phyloP scores from a whole-genome alignment of 53 echinoderm and acorn worm genomes.

The Antedon mediterranea region DNA sequence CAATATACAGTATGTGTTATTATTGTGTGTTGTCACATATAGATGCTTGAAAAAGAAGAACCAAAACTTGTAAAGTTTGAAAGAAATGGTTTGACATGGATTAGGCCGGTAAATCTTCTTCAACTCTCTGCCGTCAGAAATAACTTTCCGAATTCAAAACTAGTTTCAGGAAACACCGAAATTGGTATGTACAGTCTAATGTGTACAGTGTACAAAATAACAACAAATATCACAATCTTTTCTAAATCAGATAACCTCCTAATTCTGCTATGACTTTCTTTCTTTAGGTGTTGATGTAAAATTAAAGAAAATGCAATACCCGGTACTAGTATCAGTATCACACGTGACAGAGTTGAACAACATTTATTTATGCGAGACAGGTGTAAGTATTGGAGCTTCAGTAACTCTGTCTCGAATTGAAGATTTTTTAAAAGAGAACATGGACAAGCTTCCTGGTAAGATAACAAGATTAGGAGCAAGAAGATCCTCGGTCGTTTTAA shows the following conservation, averaged over 20 bases:
- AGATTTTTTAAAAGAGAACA: constrained; percentile 18
- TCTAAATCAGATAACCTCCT: too few species aligned
- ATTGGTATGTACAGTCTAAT: constrained; percentile 64
- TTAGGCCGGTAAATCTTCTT: constrained; percentile 46
- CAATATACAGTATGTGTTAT: too few species aligned
- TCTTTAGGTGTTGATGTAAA: constrained; percentile 59
- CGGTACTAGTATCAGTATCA: constrained; percentile 29
- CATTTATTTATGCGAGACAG: constrained; percentile 18
- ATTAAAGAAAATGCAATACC: constrained; percentile 49
- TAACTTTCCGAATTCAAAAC: constrained; percentile 50
- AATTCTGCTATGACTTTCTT: too few species aligned
- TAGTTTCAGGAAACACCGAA: constrained; percentile 83
- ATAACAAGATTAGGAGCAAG: too few species aligned
- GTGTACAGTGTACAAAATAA: too few species aligned
- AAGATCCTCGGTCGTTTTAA: too few species aligned
- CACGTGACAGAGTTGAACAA: constrained; percentile 35
- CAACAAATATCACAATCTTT: too few species aligned
- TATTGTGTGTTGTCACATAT: too few species aligned
- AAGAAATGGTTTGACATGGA: constrained; percentile 58
- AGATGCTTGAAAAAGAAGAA: too few species aligned
- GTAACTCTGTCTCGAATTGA: constrained; percentile 31
- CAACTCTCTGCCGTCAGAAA: constrained; percentile 51
- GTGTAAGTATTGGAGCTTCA: constrained; percentile 45
- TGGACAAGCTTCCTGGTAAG: constrained; percentile 14
- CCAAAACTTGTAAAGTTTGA: constrained; percentile 14